Percentiles rank a stretch among this genome's conserved stretches.
Evolutionary conservation across 2,888 invertebrate species (phyloP).

Genomic region (Parnassius smintheus): DNA sequence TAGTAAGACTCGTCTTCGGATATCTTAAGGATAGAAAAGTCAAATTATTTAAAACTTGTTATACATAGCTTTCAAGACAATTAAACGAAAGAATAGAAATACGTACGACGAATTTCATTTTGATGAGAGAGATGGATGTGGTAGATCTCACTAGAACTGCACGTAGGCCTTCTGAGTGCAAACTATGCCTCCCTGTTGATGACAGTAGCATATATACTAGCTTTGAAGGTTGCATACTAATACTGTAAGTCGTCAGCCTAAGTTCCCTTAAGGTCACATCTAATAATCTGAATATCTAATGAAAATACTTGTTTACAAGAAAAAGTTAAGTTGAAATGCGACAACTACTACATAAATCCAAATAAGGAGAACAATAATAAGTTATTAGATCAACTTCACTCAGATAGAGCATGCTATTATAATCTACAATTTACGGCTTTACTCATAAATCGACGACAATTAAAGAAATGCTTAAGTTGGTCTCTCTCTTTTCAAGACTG

Average conservation of each 20-base stretch:
- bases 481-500: too few relatives aligned
- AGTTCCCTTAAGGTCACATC: conserved; percentile 59
- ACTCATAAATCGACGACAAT: too few relatives aligned
- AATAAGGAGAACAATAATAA: conserved; percentile 50
- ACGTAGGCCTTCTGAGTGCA: conserved; percentile 67
- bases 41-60: too few relatives aligned
- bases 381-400: conserved; percentile 40
- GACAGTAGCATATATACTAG: conserved; percentile 58
- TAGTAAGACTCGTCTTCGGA: too few relatives aligned
- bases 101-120: conserved; percentile 76
- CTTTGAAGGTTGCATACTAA: conserved; percentile 61
- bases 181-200: conserved; percentile 65
- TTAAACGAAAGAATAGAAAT: conserved; percentile 11
- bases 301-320: conserved; percentile 52
- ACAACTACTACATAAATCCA: conserved; percentile 38
- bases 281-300: conserved; percentile 61
- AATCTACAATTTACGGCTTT: too few relatives aligned
- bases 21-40: too few relatives aligned
- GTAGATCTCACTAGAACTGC: conserved; percentile 74
- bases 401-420: conserved; percentile 4
- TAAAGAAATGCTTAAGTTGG: too few relatives aligned
- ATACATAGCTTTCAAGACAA: too few relatives aligned
- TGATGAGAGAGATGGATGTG: conserved; percentile 43
- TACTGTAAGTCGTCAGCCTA: conserved; percentile 41
- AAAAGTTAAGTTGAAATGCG: conserved; percentile 42